Percentiles rank a stretch among this genome's conserved stretches.
These are phyloP conservation scores for Paratrypauchen microcephalus DNA, from an alignment of 2,797 vertebrate species.

Conservation along the genomic window DNA sequence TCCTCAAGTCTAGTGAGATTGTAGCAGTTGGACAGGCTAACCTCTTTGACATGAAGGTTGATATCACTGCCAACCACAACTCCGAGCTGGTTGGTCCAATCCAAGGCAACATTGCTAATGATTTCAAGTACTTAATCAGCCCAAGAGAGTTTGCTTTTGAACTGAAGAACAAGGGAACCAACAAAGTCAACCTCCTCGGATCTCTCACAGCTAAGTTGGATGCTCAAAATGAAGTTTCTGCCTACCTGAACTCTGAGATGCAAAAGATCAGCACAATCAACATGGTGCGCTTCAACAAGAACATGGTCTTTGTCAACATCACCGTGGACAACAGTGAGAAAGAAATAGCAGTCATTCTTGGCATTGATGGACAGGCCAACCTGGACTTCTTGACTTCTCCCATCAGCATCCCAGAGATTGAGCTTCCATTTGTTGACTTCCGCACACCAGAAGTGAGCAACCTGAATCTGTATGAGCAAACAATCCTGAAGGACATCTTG, in stretches of 20 bases:
- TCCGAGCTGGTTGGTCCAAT: constrained; percentile 79
- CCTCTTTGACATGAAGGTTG: constrained; percentile 76
- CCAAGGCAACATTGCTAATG: constrained; percentile 82
- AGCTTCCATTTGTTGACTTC: constrained; percentile 73
- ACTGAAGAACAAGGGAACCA: constrained; percentile 85
- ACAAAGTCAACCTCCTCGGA: constrained; percentile 80
- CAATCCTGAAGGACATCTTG: constrained; percentile 83
- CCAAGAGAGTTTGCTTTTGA: constrained; percentile 78
- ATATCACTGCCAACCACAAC: constrained; percentile 81
- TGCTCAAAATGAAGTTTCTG: constrained; percentile 85
- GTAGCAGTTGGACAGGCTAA: constrained; percentile 73
- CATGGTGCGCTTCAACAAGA: constrained; percentile 84
- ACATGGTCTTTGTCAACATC: constrained; percentile 83
- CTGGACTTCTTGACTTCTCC: constrained; percentile 86
- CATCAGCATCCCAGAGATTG: constrained; percentile 83
- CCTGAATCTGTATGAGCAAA: constrained; percentile 85
- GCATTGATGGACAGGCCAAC: constrained; percentile 84
- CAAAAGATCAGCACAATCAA: constrained; percentile 82
- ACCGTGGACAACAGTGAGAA: constrained; percentile 80
- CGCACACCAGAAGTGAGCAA: constrained; percentile 77
- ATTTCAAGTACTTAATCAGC: constrained; percentile 68
- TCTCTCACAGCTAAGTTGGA: constrained; percentile 84
- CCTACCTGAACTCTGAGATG: constrained; percentile 73
- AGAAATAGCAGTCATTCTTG: constrained; percentile 72
- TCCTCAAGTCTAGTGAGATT: constrained; percentile 81